Conservation (phyloP, 1,140 invertebrate genomes). For the Lordiphosa clarofinis region DNA sequence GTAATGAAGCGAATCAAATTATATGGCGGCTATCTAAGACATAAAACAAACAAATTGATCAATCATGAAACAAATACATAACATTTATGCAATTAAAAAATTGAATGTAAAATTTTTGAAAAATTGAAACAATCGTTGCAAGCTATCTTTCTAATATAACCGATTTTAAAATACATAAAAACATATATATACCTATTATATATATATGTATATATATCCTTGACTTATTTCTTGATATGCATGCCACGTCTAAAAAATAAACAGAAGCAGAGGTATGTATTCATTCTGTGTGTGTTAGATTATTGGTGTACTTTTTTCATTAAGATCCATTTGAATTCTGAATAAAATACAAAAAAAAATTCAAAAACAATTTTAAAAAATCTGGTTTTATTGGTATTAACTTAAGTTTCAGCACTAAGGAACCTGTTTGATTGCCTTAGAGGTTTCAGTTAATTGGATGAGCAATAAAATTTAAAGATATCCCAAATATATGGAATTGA, state of each 20-base stretch:
- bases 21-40: constrained; percentile 24
- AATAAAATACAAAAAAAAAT: constrained; percentile 8
- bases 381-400: not conserved
- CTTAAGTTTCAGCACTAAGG: too few species aligned
- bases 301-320: constrained; percentile 7
- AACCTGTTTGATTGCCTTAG: too few species aligned
- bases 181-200: not conserved
- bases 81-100: constrained; percentile 2
- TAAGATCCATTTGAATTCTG: constrained; percentile 5
- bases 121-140: not conserved
- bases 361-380: not conserved
- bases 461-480: too few species aligned
- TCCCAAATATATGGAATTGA: too few species aligned
- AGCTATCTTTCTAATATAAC: not conserved
- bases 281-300: constrained; percentile 8
- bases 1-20: constrained; percentile 18
- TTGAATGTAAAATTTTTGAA: not conserved
- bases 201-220: not conserved
- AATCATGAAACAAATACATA: constrained; percentile 17
- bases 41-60: constrained; percentile 30
- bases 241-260: constrained; percentile 3
- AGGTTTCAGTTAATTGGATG: too few species aligned
- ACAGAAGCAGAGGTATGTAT: constrained; percentile 3
- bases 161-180: not conserved
- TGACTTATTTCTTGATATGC: constrained; percentile 10